Base-by-base conservation (phyloP, 2,797 vertebrate genomes). In the Onychomys arenicola region DNA sequence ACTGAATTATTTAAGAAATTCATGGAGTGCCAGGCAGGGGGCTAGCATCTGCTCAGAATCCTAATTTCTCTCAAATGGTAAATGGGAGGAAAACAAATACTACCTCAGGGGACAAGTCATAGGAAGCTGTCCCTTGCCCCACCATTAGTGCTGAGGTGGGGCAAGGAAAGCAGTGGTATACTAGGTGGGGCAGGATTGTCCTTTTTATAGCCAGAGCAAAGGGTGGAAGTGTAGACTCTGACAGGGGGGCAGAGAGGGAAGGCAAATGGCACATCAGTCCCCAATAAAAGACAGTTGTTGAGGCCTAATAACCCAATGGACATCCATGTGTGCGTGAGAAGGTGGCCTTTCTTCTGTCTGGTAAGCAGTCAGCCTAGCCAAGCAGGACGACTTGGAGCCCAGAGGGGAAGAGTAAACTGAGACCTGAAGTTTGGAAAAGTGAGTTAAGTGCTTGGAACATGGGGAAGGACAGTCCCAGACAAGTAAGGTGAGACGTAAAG, bases 181-280 rank as follows among this genome's bases (percentile, higher is more conserved):
- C 6, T 21, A n/a, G 46, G 12, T 69, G 16, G 61, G 75, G 83
- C 92, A 85, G 46, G 76, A 61, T 21, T 25, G 59, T 43, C 87
- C 65, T 75, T 89, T 92, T 92, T 71, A 90, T 23, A 95, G 57
- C 63, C 57, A 91, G 90, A 92, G 91, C 69, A 83, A 96, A 94
- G 88, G 34, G 34, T 46, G 6, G 69, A 43, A 69, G 61, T 95
- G 91, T 59, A 69, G 90, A 84, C 55, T 13, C 67, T 76, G 76
- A 34, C 46, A 52, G 57, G 37, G 46, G 43, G 43, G 21, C 34
- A 59, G 65, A 37, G 34, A 67, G 27, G n/a, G 63, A n/a, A 25
- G 52, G 83, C 93, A 97, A 96, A 96, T 86, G 96, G 86, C 85
- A 81, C 78, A 91, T 94, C 85, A 32, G 85, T 93, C 84, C 92